Percentiles rank a stretch among this genome's conserved stretches.
Evolutionary conservation across 2,888 invertebrate species (phyloP).

Genomic region (Hemaris fuciformis): DNA sequence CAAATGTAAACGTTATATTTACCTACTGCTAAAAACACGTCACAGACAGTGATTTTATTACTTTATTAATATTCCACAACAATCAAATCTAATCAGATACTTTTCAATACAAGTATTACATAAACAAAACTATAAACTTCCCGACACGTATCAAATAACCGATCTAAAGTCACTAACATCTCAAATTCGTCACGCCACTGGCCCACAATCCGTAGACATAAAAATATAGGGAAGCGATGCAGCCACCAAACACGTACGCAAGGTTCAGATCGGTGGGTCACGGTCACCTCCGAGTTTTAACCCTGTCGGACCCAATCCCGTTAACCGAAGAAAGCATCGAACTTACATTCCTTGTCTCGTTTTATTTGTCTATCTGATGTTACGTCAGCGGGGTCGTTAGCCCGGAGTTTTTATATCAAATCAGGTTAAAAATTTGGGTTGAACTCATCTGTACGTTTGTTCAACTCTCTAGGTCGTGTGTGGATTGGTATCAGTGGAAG

Average conservation of each 20-base stretch:
- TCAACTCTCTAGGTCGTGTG: conserved; percentile 74
- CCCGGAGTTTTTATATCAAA: conserved; percentile 66
- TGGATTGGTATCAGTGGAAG: conserved; percentile 20
- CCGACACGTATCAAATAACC: too few species aligned
- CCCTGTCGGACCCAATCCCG: conserved; percentile 34
- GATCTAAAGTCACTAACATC: neutral
- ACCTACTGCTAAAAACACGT: too few species aligned
- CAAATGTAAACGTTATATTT: too few species aligned
- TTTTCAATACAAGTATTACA: too few species aligned
- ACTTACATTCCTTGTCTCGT: conserved; percentile 57
- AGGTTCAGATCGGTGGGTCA: conserved; percentile 29
- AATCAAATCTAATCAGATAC: too few species aligned
- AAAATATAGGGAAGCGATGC: neutral
- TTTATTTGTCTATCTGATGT: conserved; percentile 64
- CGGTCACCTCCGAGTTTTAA: conserved; percentile 27
- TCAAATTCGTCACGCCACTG: neutral
- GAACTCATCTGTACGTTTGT: conserved; percentile 68
- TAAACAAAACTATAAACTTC: neutral
- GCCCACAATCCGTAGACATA: conserved; percentile 4
- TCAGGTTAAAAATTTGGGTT: conserved; percentile 76
- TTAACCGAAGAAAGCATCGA: conserved; percentile 42
- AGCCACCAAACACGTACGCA: conserved; percentile 11
- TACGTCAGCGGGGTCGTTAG: conserved; percentile 66
- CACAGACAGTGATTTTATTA: too few species aligned
- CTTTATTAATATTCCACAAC: too few species aligned